phyloP scores from a whole-genome alignment of 2,888 invertebrate species.

The Hylaea fasciaria region DNA sequence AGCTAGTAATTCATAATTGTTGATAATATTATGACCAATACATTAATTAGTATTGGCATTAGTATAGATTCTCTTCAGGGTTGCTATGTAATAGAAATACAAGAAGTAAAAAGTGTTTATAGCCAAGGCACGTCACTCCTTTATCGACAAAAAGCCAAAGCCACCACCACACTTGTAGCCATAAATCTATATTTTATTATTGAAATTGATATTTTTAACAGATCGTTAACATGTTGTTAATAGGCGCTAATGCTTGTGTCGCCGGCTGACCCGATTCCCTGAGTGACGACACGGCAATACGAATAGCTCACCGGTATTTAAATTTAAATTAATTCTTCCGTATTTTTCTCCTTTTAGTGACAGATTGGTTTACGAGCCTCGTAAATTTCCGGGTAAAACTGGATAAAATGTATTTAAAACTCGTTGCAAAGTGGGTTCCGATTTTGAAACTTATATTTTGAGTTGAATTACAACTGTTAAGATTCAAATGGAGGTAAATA shows the following conservation, averaged over 20 bases:
- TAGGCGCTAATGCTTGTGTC: constrained; percentile 69
- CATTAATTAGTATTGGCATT: no score
- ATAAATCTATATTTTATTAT: constrained; percentile 37
- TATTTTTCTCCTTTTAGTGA: constrained; percentile 58
- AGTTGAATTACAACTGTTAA: no score
- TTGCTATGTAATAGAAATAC: no score
- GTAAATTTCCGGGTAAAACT: constrained; percentile 53
- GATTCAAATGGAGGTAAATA: no score
- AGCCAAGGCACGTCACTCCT: neutral
- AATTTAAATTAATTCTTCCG: constrained; percentile 63
- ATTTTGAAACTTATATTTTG: no score
- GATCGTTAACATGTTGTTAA: constrained; percentile 73
- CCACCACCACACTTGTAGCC: constrained; percentile 16
- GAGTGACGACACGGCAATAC: constrained; percentile 61
- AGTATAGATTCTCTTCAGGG: no score
- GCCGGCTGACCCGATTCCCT: constrained; percentile 63
- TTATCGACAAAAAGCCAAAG: constrained; percentile 3
- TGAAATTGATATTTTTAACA: constrained; percentile 64
- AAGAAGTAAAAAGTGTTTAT: no score
- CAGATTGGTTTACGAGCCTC: constrained; percentile 61
- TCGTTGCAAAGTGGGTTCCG: constrained; percentile 20
- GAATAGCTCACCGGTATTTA: constrained; percentile 55
- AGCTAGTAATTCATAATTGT: no score
- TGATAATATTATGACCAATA: no score
- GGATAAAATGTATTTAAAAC: constrained; percentile 49